Conservation (phyloP, 2,888 invertebrate genomes). For the Orthonychiurus folsomi region DNA sequence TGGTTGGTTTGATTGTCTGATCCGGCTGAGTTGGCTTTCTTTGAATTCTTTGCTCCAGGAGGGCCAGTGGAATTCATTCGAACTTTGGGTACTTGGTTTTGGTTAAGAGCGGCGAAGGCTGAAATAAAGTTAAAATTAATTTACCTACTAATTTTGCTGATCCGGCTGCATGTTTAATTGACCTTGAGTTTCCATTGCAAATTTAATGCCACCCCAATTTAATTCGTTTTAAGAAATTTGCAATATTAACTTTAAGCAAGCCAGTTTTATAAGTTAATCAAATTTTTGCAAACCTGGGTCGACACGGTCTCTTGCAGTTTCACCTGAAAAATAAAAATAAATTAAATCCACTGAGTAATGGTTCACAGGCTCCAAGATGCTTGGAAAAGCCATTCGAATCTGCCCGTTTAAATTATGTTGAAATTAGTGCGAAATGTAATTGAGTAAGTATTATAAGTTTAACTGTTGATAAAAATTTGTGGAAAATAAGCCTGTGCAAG, state of each 20-base stretch:
- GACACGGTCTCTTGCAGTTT: constrained; percentile 29
- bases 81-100: constrained; percentile 25
- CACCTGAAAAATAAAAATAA: constrained; percentile 26
- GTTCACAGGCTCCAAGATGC: too few species aligned
- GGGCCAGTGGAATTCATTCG: constrained; percentile 33
- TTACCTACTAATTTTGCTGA: background rate
- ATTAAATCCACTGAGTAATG: too few species aligned
- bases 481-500: too few species aligned
- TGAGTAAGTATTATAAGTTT: too few species aligned
- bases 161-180: background rate
- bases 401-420: too few species aligned
- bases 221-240: too few species aligned
- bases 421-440: too few species aligned
- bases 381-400: too few species aligned
- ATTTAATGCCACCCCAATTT: too few species aligned
- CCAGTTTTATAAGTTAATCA: background rate
- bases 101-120: constrained; percentile 19
- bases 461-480: too few species aligned
- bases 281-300: constrained; percentile 25
- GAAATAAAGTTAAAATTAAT: constrained; percentile 8
- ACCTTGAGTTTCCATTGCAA: too few species aligned
- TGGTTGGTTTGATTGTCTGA: constrained; percentile 32
- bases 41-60: constrained; percentile 23
- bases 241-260: too few species aligned
- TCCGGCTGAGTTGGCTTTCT: constrained; percentile 26